These are phyloP conservation scores for Calidris pygmaea DNA, from an alignment of 2,113 vertebrate genomes.

Conservation along the genomic window DNA sequence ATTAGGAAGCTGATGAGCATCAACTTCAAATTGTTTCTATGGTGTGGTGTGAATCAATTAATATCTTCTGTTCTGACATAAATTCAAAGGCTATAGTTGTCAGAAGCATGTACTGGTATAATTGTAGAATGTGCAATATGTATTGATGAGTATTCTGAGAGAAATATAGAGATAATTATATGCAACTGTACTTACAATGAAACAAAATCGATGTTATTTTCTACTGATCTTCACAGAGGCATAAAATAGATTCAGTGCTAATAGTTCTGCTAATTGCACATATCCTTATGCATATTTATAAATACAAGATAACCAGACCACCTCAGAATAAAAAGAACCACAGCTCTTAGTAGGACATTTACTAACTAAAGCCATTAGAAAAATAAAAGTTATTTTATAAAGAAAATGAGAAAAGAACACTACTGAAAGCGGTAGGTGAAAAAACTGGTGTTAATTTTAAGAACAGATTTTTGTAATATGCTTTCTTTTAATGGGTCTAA, in stretches of 20 bases:
- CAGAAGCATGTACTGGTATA: background rate
- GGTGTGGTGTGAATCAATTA: constrained; percentile 18
- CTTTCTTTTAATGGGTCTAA: background rate
- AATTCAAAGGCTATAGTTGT: background rate
- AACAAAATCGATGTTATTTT: constrained; percentile 48
- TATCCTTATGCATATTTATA: constrained; percentile 7
- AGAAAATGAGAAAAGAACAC: background rate
- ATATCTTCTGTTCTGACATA: constrained; percentile 8
- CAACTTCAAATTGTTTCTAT: constrained; percentile 16
- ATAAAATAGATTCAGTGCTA: constrained; percentile 39
- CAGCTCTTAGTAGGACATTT: background rate
- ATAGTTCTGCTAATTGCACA: constrained; percentile 45
- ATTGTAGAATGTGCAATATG: background rate
- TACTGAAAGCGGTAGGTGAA: background rate
- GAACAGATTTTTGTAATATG: background rate
- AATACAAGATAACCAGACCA: background rate
- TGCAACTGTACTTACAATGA: background rate
- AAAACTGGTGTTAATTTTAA: background rate
- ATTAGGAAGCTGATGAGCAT: background rate
- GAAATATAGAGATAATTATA: constrained; percentile 34
- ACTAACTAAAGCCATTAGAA: background rate
- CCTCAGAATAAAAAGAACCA: background rate
- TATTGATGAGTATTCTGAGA: constrained; percentile 3
- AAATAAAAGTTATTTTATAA: background rate
- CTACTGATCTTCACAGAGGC: constrained; percentile 5